Conservation (phyloP, 2,113 vertebrate genomes). For the Cathartes aura region DNA sequence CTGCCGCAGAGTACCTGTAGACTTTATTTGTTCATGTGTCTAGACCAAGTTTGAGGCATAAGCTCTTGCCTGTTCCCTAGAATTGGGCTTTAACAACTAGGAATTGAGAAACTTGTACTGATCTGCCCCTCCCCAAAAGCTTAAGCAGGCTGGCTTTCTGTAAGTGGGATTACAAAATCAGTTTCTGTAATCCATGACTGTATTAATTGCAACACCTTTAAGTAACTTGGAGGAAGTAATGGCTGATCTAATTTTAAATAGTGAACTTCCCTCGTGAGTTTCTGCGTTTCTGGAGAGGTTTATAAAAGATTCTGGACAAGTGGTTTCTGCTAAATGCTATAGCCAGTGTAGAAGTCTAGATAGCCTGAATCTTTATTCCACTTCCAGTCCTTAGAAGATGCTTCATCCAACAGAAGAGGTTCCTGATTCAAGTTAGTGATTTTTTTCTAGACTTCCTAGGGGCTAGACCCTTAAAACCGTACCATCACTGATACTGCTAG, state of each 20-base stretch:
- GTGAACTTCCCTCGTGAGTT: background rate
- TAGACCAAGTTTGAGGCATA: background rate
- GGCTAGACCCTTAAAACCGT: background rate
- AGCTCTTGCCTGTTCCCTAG: background rate
- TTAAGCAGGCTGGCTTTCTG: background rate
- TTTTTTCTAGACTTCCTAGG: background rate
- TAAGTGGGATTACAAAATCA: background rate
- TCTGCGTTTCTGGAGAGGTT: background rate
- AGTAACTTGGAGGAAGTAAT: background rate
- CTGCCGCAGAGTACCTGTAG: background rate
- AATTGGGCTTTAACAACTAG: background rate
- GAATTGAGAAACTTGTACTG: background rate
- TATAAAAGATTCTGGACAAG: background rate
- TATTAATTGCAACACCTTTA: background rate
- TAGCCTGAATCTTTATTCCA: background rate
- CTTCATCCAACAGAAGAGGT: background rate
- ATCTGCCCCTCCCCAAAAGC: background rate
- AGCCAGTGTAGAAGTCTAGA: background rate
- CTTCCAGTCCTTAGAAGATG: background rate
- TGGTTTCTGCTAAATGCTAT: background rate
- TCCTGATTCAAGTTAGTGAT: background rate
- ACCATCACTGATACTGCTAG: background rate
- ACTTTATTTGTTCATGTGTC: background rate
- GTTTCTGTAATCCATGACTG: background rate
- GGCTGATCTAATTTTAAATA: background rate